Conservation (phyloP, 2,113 vertebrate genomes). For the Zootoca vivipara region DNA sequence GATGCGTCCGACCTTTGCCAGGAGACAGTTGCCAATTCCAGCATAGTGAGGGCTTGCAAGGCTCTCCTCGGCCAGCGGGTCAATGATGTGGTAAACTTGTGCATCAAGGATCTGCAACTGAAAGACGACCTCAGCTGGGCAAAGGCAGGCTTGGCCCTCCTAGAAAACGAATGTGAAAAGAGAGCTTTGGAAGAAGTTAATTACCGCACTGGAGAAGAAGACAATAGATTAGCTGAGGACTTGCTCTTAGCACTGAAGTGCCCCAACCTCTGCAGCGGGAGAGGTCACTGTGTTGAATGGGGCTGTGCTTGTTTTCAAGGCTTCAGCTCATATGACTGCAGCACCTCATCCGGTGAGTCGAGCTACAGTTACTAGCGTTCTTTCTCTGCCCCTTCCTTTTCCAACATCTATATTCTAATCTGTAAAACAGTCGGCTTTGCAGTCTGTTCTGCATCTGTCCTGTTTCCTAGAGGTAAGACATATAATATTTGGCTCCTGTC, state of each 20-base stretch:
- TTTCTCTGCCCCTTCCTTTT: background rate
- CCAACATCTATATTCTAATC: constrained; percentile 2
- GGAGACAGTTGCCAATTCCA: constrained; percentile 79
- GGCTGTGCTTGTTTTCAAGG: constrained; percentile 87
- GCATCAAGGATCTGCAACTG: constrained; percentile 83
- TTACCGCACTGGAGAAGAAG: constrained; percentile 30
- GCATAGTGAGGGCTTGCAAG: constrained; percentile 76
- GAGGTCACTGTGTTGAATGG: constrained; percentile 86
- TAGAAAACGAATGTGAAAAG: constrained; percentile 94
- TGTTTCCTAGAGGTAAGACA: background rate
- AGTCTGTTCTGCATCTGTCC: background rate
- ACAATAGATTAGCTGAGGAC: constrained; percentile 60
- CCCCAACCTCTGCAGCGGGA: constrained; percentile 82
- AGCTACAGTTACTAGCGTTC: constrained; percentile 3
- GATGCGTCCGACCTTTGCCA: constrained; percentile 73
- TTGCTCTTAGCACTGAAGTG: constrained; percentile 78
- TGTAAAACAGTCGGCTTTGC: background rate
- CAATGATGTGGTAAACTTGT: constrained; percentile 76
- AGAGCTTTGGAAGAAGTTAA: constrained; percentile 79
- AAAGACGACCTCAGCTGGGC: constrained; percentile 88
- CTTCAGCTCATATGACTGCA: constrained; percentile 88
- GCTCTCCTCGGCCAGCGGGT: constrained; percentile 69
- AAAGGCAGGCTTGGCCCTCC: constrained; percentile 80
- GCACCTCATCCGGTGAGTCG: constrained; percentile 79
- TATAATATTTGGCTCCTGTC: background rate